Percentiles rank a stretch among this genome's conserved stretches.
Evolutionary conservation across 2,888 invertebrate species (phyloP).

Genomic region (Leptinotarsa peninsularis): DNA sequence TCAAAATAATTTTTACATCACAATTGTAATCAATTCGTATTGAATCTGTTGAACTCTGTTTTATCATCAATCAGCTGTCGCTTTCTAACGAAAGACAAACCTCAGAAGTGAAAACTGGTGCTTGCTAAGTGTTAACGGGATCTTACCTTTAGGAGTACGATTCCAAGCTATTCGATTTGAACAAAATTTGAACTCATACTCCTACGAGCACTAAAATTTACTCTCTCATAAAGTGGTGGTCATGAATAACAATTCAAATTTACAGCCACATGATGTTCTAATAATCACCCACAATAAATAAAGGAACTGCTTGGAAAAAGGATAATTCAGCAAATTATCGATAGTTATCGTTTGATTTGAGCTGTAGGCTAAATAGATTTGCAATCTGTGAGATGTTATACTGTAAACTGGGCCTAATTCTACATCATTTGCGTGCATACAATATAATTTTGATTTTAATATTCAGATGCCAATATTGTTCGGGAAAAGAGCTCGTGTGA

Average conservation of each 20-base stretch:
- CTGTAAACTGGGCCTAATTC: constrained; percentile 53
- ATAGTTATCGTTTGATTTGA: constrained; percentile 56
- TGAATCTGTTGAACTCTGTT: no score
- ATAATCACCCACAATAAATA: constrained; percentile 49
- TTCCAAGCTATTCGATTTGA: no score
- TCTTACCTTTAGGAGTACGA: no score
- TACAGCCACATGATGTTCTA: constrained; percentile 47
- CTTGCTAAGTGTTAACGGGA: no score
- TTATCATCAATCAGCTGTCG: no score
- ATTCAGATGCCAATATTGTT: constrained; percentile 65
- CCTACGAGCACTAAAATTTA: constrained; percentile 12
- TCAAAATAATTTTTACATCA: no score
- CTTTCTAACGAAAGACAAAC: no score
- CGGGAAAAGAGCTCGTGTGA: constrained; percentile 61
- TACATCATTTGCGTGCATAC: constrained; percentile 58
- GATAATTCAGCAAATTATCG: constrained; percentile 58
- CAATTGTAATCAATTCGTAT: no score
- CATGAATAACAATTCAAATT: constrained; percentile 44
- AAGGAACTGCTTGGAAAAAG: constrained; percentile 48
- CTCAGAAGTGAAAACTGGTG: no score
- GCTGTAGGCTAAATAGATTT: constrained; percentile 52
- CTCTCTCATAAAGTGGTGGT: constrained; percentile 39
- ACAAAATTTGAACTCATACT: no score
- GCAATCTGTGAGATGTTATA: constrained; percentile 53
- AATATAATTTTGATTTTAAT: constrained; percentile 64